phyloP scores from a whole-genome alignment of 2,113 vertebrate genomes.

The Carassius carassius region DNA sequence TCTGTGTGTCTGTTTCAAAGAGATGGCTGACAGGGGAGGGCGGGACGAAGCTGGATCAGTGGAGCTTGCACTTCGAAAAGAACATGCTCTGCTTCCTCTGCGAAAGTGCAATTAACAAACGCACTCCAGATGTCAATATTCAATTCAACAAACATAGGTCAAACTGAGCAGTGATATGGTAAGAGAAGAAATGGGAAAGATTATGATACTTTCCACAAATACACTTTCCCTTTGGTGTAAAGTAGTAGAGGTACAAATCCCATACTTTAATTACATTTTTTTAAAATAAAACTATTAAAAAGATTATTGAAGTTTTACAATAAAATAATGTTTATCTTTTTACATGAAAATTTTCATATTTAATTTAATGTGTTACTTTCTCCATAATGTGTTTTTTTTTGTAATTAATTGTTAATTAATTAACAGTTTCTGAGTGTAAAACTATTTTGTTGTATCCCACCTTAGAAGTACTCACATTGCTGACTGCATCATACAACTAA shows the following conservation, averaged over 20 bases:
- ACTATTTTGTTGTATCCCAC: background rate
- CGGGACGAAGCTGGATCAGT: background rate
- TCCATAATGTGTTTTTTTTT: background rate
- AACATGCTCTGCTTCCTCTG: background rate
- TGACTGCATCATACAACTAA: background rate
- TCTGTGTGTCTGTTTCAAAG: background rate
- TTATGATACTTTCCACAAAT: too few relatives aligned
- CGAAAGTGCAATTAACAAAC: background rate
- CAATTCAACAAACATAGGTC: background rate
- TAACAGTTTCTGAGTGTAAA: background rate
- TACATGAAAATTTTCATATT: background rate
- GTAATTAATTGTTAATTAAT: background rate
- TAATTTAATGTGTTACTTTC: background rate
- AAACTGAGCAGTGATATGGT: background rate
- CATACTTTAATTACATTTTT: too few relatives aligned
- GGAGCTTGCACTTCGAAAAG: background rate
- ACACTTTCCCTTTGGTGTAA: too few relatives aligned
- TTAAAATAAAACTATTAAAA: background rate
- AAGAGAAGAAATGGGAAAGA: too few relatives aligned
- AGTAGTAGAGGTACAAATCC: background rate
- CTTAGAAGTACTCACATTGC: background rate
- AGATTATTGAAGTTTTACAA: too few relatives aligned
- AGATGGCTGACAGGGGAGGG: conserved; percentile 16
- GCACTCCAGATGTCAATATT: conserved; percentile 19
- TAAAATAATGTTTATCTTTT: too few relatives aligned